A percentile compares a stretch with the other conserved stretches of the same genome.
Conservation (phyloP, 2,113 vertebrate genomes). For the Carassius carassius region DNA sequence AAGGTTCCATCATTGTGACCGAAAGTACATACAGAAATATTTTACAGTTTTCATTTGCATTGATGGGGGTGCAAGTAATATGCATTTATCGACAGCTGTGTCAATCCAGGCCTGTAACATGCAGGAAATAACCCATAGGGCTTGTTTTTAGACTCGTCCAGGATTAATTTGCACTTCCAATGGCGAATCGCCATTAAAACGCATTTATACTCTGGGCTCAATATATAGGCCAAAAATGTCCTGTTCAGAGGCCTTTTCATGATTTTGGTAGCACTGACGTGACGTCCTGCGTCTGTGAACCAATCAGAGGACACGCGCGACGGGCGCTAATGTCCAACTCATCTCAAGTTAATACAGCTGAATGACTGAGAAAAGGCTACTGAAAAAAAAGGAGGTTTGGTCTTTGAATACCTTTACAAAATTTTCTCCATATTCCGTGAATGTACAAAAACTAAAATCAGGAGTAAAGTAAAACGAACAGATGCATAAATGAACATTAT, state of each 20-base stretch:
- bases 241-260: neutral
- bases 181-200: neutral
- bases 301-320: conserved; percentile 24
- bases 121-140: conserved; percentile 28
- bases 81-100: conserved; percentile 20
- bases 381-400: neutral
- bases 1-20: conserved; percentile 15
- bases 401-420: conserved; percentile 4
- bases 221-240: neutral
- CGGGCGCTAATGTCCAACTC: neutral
- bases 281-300: conserved; percentile 29
- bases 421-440: neutral
- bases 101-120: conserved; percentile 42
- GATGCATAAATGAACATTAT: conserved; percentile 18
- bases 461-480: neutral
- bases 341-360: conserved; percentile 9
- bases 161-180: neutral
- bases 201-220: neutral
- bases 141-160: conserved; percentile 21
- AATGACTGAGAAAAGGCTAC: neutral
- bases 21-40: conserved; percentile 19
- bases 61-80: conserved; percentile 12
- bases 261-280: conserved; percentile 9
- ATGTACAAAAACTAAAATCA: conserved; percentile 23
- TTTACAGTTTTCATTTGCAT: conserved; percentile 36